Conservation (phyloP, 2,113 vertebrate genomes). For the Parotia lawesii region DNA sequence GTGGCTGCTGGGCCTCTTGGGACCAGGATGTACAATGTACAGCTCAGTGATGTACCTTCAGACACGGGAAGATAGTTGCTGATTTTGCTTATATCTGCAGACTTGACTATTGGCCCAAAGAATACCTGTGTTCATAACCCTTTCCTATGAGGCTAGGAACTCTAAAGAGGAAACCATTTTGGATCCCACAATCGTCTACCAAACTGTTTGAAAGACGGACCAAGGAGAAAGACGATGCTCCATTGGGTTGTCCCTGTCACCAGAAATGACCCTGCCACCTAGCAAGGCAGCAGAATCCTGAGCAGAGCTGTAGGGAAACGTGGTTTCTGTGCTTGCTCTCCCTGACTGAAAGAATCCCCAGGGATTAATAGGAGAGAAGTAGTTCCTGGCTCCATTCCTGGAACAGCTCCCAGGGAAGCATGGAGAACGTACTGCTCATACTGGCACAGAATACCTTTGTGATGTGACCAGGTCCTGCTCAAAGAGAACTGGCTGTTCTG, state of each 20-base stretch:
- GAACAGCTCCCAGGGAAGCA: background rate
- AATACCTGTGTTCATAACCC: background rate
- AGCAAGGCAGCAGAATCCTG: background rate
- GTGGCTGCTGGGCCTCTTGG: background rate
- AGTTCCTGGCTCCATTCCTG: background rate
- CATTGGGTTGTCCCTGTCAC: background rate
- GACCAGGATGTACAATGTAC: background rate
- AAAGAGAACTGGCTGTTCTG: background rate
- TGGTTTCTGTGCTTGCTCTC: background rate
- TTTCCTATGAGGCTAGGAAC: background rate
- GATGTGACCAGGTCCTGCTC: background rate
- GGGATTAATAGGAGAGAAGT: background rate
- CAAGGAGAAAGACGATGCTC: background rate
- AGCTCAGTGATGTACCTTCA: background rate
- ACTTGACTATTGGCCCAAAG: background rate
- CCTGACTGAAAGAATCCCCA: background rate
- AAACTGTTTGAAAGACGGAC: background rate
- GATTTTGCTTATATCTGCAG: background rate
- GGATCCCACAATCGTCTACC: background rate
- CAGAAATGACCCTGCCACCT: background rate
- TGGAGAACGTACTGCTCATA: background rate
- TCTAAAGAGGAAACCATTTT: background rate
- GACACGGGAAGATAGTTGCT: background rate
- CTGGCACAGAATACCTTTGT: background rate
- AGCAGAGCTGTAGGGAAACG: background rate